These are phyloP conservation scores for Plusia festucae DNA, from an alignment of 2,888 invertebrate species.

Conservation along the genomic window DNA sequence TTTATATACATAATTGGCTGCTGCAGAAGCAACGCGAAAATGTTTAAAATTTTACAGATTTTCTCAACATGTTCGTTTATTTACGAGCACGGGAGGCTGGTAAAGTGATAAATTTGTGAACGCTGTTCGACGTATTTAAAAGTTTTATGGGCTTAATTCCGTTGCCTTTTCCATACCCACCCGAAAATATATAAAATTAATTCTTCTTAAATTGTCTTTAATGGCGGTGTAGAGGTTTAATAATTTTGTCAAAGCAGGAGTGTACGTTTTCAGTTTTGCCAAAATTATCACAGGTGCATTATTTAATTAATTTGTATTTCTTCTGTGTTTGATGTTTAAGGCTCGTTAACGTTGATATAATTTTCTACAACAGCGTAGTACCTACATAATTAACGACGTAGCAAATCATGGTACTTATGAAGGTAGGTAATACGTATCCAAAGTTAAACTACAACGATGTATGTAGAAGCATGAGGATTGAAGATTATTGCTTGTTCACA, in stretches of 20 bases:
- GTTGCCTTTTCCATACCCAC: conserved; percentile 21
- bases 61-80: conserved; percentile 41
- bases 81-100: conserved; percentile 24
- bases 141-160: conserved; percentile 32
- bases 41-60: conserved; percentile 23
- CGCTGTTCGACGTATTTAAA: conserved; percentile 21
- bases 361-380: too few relatives aligned
- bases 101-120: conserved; percentile 42
- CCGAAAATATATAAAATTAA: background rate
- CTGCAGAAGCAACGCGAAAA: conserved; percentile 8
- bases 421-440: too few relatives aligned
- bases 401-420: too few relatives aligned
- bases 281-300: too few relatives aligned
- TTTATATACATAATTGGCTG: background rate
- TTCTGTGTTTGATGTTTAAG: too few relatives aligned
- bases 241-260: background rate
- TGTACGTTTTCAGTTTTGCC: too few relatives aligned
- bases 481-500: background rate
- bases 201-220: background rate
- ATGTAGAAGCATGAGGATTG: too few relatives aligned
- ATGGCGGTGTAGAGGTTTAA: background rate
- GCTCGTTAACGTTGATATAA: too few relatives aligned
- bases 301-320: too few relatives aligned
- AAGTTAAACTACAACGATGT: too few relatives aligned
- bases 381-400: too few relatives aligned